Evolutionary conservation across 2,888 invertebrate species (phyloP).

Genomic region (Exephanes ischioxanthus): DNA sequence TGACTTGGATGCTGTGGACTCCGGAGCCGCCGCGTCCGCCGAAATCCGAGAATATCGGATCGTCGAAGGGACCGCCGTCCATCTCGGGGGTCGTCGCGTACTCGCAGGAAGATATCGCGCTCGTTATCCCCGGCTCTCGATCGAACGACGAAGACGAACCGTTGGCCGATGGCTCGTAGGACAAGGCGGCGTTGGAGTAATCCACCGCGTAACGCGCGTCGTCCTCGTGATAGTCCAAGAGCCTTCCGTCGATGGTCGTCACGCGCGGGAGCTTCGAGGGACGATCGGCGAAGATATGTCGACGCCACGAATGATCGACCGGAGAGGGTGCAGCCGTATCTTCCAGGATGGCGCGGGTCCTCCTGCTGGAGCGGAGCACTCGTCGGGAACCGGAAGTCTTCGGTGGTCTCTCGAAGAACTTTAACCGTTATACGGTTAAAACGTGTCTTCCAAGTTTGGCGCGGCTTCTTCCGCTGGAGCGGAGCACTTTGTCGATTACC

Average conservation of each 20-base stretch:
- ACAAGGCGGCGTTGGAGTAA: constrained; percentile 36
- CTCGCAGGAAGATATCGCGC: constrained; percentile 15
- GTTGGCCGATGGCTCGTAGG: constrained; percentile 37
- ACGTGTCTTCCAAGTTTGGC: constrained; percentile 13
- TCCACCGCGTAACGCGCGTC: constrained; percentile 43
- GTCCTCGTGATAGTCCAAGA: constrained; percentile 20
- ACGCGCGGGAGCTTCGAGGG: background rate
- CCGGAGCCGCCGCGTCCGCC: constrained; percentile 87
- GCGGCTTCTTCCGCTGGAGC: constrained; percentile 10
- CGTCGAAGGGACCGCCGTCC: constrained; percentile 91
- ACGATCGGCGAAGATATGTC: background rate
- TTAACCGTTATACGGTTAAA: background rate
- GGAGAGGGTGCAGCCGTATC: constrained; percentile 25
- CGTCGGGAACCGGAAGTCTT: background rate
- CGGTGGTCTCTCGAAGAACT: background rate
- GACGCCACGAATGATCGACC: constrained; percentile 41
- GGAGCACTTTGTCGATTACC: background rate
- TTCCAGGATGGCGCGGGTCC: constrained; percentile 45
- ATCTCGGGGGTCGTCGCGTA: constrained; percentile 84
- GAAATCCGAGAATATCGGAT: constrained; percentile 93
- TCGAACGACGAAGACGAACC: constrained; percentile 41
- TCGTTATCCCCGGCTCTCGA: background rate
- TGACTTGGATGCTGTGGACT: constrained; percentile 89
- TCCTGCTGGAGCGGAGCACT: constrained; percentile 32
- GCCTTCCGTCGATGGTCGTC: background rate